A percentile compares a stretch with the other conserved stretches of the same genome.
Evolutionary conservation across 1,140 invertebrate species (phyloP).

Genomic region (Brachionus koreanus): DNA sequence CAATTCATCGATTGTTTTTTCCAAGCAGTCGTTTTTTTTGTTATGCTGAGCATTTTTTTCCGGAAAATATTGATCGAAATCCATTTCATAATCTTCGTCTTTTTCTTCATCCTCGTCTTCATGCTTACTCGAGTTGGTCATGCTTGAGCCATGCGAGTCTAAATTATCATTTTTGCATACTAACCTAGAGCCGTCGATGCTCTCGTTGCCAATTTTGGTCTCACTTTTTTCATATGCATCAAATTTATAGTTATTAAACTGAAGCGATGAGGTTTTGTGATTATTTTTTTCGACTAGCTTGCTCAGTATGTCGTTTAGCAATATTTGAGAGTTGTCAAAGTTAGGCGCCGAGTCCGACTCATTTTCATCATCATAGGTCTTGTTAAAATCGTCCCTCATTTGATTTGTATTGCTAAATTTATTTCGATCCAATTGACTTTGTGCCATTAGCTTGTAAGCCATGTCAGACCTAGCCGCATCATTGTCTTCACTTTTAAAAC

Average conservation of each 20-base stretch:
- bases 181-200: not conserved
- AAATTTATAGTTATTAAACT: slow-evolving; percentile 33
- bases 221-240: not conserved
- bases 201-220: not conserved
- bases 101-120: slow-evolving; percentile 38
- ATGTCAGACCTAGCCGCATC: not conserved
- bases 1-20: slow-evolving; percentile 16
- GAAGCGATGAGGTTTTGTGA: not conserved
- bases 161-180: not conserved
- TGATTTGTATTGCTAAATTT: not conserved
- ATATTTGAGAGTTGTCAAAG: not conserved
- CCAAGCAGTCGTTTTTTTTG: not conserved
- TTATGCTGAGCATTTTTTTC: not conserved
- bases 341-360: not conserved
- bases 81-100: slow-evolving; percentile 25
- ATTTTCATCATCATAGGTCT: not conserved
- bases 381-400: slow-evolving; percentile 29
- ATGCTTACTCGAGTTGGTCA: slow-evolving; percentile 39
- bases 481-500: not conserved
- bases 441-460: not conserved
- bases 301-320: not conserved
- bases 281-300: not conserved
- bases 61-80: slow-evolving; percentile 31
- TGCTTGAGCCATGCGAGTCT: slow-evolving; percentile 35
- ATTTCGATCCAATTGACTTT: not conserved